A percentile compares a stretch with the other conserved stretches of the same genome.
phyloP scores from a whole-genome alignment of 2,888 invertebrate species.

The Coelinius sp. region DNA sequence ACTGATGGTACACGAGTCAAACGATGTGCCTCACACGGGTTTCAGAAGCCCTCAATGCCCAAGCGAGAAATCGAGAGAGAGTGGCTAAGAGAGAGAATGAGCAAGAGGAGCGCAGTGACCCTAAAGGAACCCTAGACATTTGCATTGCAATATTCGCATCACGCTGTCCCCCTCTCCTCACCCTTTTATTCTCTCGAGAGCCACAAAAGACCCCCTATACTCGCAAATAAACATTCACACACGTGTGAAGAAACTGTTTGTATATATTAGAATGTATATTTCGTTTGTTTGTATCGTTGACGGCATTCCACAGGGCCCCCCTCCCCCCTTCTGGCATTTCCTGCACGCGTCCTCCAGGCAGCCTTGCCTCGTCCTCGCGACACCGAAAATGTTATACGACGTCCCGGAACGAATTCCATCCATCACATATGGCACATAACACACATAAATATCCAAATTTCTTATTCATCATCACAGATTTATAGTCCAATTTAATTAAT shows the following conservation, averaged over 20 bases:
- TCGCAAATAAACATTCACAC: constrained; percentile 14
- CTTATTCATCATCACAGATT: background rate
- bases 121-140: constrained; percentile 54
- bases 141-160: constrained; percentile 57
- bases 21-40: constrained; percentile 52
- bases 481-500: background rate
- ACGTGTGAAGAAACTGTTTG: background rate
- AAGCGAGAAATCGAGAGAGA: background rate
- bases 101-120: constrained; percentile 20
- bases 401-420: constrained; percentile 19
- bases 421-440: constrained; percentile 2
- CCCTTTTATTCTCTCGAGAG: constrained; percentile 24
- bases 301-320: constrained; percentile 63
- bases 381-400: constrained; percentile 28
- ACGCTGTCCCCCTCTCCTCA: constrained; percentile 48
- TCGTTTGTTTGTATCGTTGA: constrained; percentile 61
- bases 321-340: constrained; percentile 58
- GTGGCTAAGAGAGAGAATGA: constrained; percentile 1
- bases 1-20: constrained; percentile 32
- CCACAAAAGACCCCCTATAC: constrained; percentile 18
- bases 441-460: background rate
- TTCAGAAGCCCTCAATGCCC: constrained; percentile 59
- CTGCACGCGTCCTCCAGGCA: constrained; percentile 63
- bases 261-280: constrained; percentile 57
- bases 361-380: constrained; percentile 57